Conservation (phyloP, 2,888 invertebrate genomes). For the Eurois occulta region DNA sequence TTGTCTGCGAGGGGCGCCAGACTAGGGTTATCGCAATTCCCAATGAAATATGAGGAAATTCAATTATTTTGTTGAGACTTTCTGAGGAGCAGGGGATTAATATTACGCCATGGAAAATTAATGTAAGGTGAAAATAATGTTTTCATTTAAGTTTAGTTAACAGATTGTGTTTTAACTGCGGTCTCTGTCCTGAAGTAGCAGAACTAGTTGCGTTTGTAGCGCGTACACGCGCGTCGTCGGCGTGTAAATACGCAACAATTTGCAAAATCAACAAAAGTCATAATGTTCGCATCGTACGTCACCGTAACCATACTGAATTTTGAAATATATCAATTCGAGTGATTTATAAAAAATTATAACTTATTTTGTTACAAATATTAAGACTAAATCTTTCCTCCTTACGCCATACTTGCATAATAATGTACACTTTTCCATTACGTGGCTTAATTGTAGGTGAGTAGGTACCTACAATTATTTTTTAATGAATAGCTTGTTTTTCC, state of each 20-base stretch:
- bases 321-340: constrained; percentile 8
- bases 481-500: not conserved
- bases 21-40: constrained; percentile 44
- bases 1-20: constrained; percentile 41
- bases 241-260: not conserved
- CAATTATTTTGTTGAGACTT: not conserved
- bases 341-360: constrained; percentile 4
- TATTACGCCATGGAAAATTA: no score
- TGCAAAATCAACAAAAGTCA: not conserved
- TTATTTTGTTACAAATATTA: not conserved
- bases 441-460: no score
- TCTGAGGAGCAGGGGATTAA: not conserved
- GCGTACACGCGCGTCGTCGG: not conserved
- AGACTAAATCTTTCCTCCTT: not conserved
- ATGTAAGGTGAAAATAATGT: not conserved
- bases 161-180: not conserved
- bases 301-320: not conserved
- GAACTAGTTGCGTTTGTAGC: not conserved
- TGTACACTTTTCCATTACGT: not conserved
- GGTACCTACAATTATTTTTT: not conserved
- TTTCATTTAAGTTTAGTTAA: not conserved
- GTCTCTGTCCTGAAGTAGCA: not conserved
- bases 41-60: not conserved
- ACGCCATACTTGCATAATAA: not conserved
- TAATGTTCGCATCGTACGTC: not conserved